Evolutionary conservation across 2,888 invertebrate genomes (phyloP).

Genomic region (Galerucella nymphaeae): DNA sequence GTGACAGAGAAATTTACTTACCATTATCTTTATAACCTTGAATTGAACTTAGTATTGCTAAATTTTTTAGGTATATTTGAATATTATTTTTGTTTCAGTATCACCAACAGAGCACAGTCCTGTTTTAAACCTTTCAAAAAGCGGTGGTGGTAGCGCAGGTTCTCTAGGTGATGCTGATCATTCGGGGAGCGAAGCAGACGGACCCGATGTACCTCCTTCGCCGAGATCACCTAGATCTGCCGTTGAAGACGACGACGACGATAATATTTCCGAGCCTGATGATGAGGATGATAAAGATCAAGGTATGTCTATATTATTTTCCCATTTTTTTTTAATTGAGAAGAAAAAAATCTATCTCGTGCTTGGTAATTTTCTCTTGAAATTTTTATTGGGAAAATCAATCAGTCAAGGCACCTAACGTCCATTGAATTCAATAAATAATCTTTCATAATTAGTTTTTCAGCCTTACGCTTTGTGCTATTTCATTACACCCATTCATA

Average conservation of each 20-base stretch:
- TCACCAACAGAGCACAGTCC: slow-evolving; percentile 90
- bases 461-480: not conserved
- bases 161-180: slow-evolving; percentile 74
- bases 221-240: slow-evolving; percentile 72
- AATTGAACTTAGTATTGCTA: too few species aligned
- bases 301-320: slow-evolving; percentile 66
- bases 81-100: slow-evolving; percentile 68
- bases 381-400: too few species aligned
- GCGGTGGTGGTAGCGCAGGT: slow-evolving; percentile 79
- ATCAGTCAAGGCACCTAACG: not conserved
- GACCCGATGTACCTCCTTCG: slow-evolving; percentile 69
- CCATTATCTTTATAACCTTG: too few species aligned
- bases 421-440: not conserved
- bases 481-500: slow-evolving; percentile 10
- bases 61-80: not conserved
- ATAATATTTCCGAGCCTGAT: slow-evolving; percentile 87
- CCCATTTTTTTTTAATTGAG: not conserved
- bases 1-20: not conserved
- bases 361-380: not conserved
- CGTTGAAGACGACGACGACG: slow-evolving; percentile 87
- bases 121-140: slow-evolving; percentile 90
- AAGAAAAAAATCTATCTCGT: not conserved
- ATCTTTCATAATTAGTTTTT: not conserved
- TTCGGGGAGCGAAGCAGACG: slow-evolving; percentile 74
- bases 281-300: slow-evolving; percentile 88